These are phyloP conservation scores for Ceratitis capitata DNA, from an alignment of 1,140 invertebrate genomes.

Conservation along the genomic window DNA sequence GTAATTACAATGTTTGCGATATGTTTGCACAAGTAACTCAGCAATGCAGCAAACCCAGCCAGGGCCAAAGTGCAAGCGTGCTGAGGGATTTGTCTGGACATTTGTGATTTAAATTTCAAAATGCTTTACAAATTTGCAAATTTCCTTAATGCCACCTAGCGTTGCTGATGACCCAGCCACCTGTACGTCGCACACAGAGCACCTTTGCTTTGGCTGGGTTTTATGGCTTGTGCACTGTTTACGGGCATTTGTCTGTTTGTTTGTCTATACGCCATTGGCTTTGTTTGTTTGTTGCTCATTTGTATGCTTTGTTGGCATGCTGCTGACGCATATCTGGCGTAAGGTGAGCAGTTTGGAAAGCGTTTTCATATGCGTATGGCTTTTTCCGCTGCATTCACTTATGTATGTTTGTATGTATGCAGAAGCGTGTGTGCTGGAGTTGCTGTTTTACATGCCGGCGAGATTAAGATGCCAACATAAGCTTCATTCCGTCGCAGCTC, in stretches of 20 bases:
- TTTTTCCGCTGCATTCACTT: not conserved
- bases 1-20: slow-evolving; percentile 30
- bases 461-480: slow-evolving; percentile 12
- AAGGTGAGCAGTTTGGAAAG: not conserved
- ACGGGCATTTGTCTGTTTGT: no score
- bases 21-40: slow-evolving; percentile 24
- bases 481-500: not conserved
- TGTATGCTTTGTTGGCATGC: not conserved
- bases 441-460: not conserved
- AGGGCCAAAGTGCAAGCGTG: not conserved
- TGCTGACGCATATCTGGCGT: not conserved
- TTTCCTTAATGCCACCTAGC: not conserved
- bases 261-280: no score
- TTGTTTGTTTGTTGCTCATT: not conserved
- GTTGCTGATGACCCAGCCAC: not conserved
- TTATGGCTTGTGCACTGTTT: no score
- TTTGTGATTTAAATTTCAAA: slow-evolving; percentile 18
- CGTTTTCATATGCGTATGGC: not conserved
- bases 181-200: no score
- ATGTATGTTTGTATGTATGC: not conserved
- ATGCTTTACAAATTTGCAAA: slow-evolving; percentile 12
- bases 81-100: not conserved
- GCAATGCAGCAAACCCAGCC: not conserved
- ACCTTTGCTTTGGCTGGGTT: no score
- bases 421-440: not conserved